phyloP scores from a whole-genome alignment of 2,113 vertebrate genomes.

The Mobula birostris region DNA sequence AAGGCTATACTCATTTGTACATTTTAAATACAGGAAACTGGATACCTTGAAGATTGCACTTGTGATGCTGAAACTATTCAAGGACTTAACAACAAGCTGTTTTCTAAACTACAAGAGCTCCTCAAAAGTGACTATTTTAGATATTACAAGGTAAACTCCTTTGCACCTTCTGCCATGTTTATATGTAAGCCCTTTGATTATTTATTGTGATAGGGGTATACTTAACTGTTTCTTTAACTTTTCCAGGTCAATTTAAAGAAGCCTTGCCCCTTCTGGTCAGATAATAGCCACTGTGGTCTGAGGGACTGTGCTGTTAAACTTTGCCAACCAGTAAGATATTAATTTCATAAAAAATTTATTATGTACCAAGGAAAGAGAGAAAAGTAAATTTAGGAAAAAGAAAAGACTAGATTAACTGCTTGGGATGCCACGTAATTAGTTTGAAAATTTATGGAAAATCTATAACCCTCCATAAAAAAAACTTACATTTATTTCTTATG shows the following conservation, averaged over 20 bases:
- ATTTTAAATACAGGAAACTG: conserved; percentile 63
- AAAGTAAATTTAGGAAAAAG: neutral
- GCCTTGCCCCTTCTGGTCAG: conserved; percentile 83
- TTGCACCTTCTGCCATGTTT: neutral
- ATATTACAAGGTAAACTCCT: conserved; percentile 77
- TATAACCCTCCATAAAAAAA: neutral
- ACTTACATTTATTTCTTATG: neutral
- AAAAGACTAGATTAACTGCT: neutral
- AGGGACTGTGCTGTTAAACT: conserved; percentile 77
- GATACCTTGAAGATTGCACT: conserved; percentile 79
- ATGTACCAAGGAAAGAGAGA: neutral
- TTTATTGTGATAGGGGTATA: neutral
- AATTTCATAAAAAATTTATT: neutral
- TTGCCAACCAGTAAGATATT: conserved; percentile 70
- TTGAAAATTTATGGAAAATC: neutral
- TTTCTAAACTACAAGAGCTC: conserved; percentile 72
- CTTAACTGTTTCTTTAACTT: conserved; percentile 11
- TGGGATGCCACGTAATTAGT: neutral
- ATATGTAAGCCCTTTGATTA: neutral
- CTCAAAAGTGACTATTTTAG: conserved; percentile 83
- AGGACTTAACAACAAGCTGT: conserved; percentile 81
- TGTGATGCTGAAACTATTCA: conserved; percentile 91
- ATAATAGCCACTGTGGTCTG: conserved; percentile 70
- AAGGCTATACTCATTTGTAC: neutral
- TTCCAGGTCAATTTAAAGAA: conserved; percentile 82